Evolutionary conservation across 2,113 vertebrate genomes (phyloP).

Genomic region (Strix uralensis): DNA sequence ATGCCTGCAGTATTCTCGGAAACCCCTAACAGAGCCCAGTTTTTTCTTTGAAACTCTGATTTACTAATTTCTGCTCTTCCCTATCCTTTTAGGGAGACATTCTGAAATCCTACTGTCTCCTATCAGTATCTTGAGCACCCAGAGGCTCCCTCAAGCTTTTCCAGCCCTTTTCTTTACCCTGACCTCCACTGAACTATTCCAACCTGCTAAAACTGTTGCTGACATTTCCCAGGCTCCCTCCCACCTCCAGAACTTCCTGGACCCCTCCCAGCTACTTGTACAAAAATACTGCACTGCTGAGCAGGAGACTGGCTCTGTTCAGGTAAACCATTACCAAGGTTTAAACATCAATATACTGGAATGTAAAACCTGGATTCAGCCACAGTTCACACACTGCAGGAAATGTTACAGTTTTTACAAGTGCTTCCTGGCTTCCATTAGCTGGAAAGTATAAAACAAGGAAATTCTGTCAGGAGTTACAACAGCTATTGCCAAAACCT

Average conservation of each 20-base stretch:
- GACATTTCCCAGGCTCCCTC: not conserved
- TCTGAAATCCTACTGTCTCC: not conserved
- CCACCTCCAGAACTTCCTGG: not conserved
- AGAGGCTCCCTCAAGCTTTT: not conserved
- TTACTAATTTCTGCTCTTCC: not conserved
- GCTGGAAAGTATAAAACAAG: not conserved
- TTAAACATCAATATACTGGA: not conserved
- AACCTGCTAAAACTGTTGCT: not conserved
- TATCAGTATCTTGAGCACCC: not conserved
- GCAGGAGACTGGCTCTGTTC: not conserved
- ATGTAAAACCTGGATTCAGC: not conserved
- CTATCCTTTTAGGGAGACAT: not conserved
- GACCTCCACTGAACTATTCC: not conserved
- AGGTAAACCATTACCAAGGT: not conserved
- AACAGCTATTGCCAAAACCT: not conserved
- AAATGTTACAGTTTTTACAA: not conserved
- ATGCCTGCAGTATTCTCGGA: not conserved
- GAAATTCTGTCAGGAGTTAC: not conserved
- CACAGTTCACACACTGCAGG: not conserved
- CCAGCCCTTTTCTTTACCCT: not conserved
- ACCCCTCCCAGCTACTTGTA: not conserved
- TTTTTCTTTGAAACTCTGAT: not conserved
- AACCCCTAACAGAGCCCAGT: not conserved
- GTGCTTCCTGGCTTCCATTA: not conserved
- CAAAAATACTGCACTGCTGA: not conserved